phyloP scores from a whole-genome alignment of 2,797 vertebrate genomes.

The Philypnodon macrostomus region DNA sequence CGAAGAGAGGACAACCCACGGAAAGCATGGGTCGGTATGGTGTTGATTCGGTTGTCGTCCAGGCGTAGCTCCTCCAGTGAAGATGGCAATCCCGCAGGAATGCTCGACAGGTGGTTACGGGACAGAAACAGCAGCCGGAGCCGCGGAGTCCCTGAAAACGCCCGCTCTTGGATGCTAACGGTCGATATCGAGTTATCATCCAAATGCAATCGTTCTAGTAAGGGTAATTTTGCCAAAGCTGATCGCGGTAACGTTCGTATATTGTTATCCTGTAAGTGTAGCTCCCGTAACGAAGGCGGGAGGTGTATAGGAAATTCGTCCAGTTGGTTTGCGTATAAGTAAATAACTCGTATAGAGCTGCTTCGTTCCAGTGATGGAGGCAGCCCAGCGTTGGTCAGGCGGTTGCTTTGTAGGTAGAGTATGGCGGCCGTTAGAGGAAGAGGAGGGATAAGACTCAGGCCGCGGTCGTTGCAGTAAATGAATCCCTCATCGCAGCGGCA shows the following conservation, averaged over 20 bases:
- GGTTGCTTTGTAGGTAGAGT: conserved; percentile 97
- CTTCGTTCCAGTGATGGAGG: conserved; percentile 81
- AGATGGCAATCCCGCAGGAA: conserved; percentile 87
- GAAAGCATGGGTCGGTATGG: conserved; percentile 90
- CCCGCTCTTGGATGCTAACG: conserved; percentile 92
- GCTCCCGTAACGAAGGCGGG: conserved; percentile 87
- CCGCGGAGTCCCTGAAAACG: conserved; percentile 87
- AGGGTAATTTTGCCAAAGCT: conserved; percentile 84
- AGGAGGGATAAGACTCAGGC: conserved; percentile 85
- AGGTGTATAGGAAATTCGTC: conserved; percentile 89
- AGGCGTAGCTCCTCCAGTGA: conserved; percentile 90
- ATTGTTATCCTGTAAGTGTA: conserved; percentile 96
- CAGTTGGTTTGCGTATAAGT: conserved; percentile 91
- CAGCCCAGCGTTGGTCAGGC: conserved; percentile 86
- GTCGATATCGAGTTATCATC: conserved; percentile 97
- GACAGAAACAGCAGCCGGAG: conserved; percentile 89
- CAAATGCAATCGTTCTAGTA: conserved; percentile 91
- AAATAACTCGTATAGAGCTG: conserved; percentile 84
- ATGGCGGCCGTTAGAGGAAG: conserved; percentile 88
- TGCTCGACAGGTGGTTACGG: conserved; percentile 93
- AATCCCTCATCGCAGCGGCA: conserved; percentile 92
- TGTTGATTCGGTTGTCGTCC: conserved; percentile 94
- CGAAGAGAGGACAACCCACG: conserved; percentile 86
- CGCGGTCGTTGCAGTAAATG: conserved; percentile 96
- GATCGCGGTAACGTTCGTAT: conserved; percentile 86